Percentiles rank a stretch among this genome's conserved stretches.
phyloP scores from a whole-genome alignment of 2,797 vertebrate genomes.

The Remorina albescens region DNA sequence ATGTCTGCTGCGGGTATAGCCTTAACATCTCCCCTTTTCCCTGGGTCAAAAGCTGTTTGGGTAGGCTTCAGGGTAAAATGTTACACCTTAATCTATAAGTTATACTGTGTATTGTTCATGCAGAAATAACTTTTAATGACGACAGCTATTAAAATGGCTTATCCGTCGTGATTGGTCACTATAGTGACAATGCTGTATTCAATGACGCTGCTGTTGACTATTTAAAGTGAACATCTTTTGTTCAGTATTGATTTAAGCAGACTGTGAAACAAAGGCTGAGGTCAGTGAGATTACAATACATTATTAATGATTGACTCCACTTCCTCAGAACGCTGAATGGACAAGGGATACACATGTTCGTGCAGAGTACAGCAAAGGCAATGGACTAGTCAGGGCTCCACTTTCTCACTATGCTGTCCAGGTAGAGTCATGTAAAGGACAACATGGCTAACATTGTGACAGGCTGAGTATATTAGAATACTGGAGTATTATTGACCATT shows the following conservation, averaged over 20 bases:
- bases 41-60: conserved; percentile 24
- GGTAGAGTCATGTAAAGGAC: background rate
- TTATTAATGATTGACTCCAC: conserved; percentile 59
- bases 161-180: conserved; percentile 27
- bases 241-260: conserved; percentile 58
- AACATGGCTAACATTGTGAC: background rate
- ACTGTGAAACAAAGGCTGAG: conserved; percentile 46
- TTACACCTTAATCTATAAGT: background rate
- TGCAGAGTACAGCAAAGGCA: background rate
- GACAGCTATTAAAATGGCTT: background rate
- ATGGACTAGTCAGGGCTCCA: background rate
- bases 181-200: conserved; percentile 8
- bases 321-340: conserved; percentile 30
- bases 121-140: background rate
- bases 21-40: background rate
- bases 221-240: conserved; percentile 42
- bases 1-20: conserved; percentile 20
- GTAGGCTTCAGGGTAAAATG: conserved; percentile 17
- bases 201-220: conserved; percentile 26
- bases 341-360: conserved; percentile 13
- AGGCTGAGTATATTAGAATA: background rate
- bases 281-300: conserved; percentile 39
- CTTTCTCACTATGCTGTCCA: background rate
- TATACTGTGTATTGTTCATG: background rate
- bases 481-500: background rate